Percentiles rank a stretch among this genome's conserved stretches.
Evolutionary conservation across 1,140 invertebrate species (phyloP).

Genomic region (Drosophila nigromelanica): DNA sequence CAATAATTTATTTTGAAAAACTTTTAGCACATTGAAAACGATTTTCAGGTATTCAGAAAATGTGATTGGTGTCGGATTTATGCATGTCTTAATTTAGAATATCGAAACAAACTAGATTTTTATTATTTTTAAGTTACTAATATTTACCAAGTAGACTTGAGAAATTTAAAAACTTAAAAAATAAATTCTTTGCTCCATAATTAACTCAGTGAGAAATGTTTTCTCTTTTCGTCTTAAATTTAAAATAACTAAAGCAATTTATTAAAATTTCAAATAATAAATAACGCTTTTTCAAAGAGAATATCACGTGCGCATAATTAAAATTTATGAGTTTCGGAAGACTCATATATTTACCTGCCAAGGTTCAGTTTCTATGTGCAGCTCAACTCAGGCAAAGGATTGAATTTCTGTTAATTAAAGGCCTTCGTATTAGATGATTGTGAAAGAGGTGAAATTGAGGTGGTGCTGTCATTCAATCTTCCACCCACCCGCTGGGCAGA

Average conservation of each 20-base stretch:
- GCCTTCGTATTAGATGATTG: slow-evolving; percentile 28
- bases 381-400: slow-evolving; percentile 1
- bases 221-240: background rate
- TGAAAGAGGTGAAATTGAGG: slow-evolving; percentile 19
- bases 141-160: no score
- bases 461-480: slow-evolving; percentile 45
- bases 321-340: slow-evolving; percentile 6
- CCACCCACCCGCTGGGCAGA: slow-evolving; percentile 32
- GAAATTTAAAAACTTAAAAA: no score
- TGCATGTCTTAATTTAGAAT: no score
- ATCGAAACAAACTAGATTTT: no score
- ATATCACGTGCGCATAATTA: slow-evolving; percentile 15
- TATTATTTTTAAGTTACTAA: no score
- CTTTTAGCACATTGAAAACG: no score
- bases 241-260: background rate
- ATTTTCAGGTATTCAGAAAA: no score
- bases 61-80: no score
- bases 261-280: background rate
- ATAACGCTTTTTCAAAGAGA: background rate
- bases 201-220: background rate
- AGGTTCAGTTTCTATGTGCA: background rate
- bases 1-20: no score
- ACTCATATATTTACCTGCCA: background rate
- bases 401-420: slow-evolving; percentile 37
- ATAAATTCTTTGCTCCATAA: no score